Conservation (phyloP, 2,888 invertebrate genomes). For the Protodeltote pygarga region DNA sequence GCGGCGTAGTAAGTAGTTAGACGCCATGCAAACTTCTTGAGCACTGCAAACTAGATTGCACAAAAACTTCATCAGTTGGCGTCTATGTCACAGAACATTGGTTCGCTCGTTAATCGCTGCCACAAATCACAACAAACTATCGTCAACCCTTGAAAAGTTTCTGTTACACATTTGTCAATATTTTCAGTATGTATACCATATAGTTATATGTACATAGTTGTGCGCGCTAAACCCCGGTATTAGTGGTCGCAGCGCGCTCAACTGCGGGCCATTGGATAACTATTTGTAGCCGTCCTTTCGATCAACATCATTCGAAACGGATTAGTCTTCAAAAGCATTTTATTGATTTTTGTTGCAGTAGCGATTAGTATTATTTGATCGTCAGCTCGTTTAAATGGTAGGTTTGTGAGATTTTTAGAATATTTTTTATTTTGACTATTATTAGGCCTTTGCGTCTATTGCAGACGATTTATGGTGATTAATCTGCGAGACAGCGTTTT, state of each 20-base stretch:
- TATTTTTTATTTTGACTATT: not conserved
- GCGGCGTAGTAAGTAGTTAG: no score
- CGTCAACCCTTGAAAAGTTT: no score
- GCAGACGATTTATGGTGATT: no score
- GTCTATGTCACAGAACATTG: no score
- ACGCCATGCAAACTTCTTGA: no score
- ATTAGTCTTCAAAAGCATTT: constrained; percentile 41
- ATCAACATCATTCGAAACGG: constrained; percentile 44
- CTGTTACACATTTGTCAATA: constrained; percentile 3
- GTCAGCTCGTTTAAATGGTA: constrained; percentile 8
- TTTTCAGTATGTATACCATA: constrained; percentile 16
- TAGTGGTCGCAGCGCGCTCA: constrained; percentile 29
- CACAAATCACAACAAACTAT: no score
- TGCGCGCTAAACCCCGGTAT: constrained; percentile 15
- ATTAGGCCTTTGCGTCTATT: no score
- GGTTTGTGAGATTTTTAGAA: constrained; percentile 2
- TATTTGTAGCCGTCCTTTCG: constrained; percentile 35
- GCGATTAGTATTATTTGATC: constrained; percentile 7
- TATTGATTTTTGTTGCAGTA: constrained; percentile 35
- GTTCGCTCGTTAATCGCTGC: no score
- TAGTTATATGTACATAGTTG: constrained; percentile 2
- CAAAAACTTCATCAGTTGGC: no score
- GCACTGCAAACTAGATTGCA: no score
- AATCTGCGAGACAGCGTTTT: no score
- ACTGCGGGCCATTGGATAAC: constrained; percentile 22